Conservation (phyloP, 2,113 vertebrate species). For the cat (Felis catus) region F.catus_Fca126_mat1.0 CM031420.1:71389501-71390000, state of each 20-base stretch:
- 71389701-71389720: conserved; percentile 23
- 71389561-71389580: background rate
- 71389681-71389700: conserved; percentile 41
- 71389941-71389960: conserved; percentile 9
- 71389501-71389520: conserved; percentile 38
- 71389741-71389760: background rate
- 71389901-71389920: background rate
- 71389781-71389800: background rate
- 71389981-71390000: background rate
- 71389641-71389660: background rate
- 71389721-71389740: background rate
- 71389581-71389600: conserved; percentile 24
- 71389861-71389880: background rate
- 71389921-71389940: background rate
- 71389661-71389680: background rate
- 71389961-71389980: background rate
- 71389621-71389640: conserved; percentile 25
- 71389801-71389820: background rate
- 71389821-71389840: background rate
- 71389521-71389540: background rate
- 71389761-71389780: background rate
- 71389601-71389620: background rate
- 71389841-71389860: background rate
- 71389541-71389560: conserved; percentile 23
- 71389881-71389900: background rate